Percentiles rank a stretch among this genome's conserved stretches.
Evolutionary conservation across 1,140 invertebrate species (phyloP).

Genomic region (Pseudomyrmex dendroicus): DNA sequence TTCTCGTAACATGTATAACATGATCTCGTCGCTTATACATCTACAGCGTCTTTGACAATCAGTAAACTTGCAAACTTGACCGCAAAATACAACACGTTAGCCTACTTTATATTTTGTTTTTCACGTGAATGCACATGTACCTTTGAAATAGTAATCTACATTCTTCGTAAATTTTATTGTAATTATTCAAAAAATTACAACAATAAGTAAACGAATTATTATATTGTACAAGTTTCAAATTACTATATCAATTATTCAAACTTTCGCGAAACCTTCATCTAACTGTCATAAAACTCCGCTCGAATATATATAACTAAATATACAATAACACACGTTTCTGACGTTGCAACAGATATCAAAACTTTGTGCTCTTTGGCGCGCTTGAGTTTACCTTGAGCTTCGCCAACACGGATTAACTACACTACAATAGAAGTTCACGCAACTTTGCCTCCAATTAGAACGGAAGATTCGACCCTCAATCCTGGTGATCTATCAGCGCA

Average conservation of each 20-base stretch:
- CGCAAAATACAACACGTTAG: neutral
- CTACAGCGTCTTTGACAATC: neutral
- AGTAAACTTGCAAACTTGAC: neutral
- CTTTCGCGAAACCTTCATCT: neutral
- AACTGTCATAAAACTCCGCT: neutral
- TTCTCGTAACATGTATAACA: slow-evolving; percentile 17
- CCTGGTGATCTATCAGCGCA: neutral
- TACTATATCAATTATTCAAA: neutral
- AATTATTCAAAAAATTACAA: too few relatives aligned
- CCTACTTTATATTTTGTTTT: neutral
- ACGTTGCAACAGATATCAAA: slow-evolving; percentile 17
- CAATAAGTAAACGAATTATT: too few relatives aligned
- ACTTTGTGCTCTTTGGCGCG: neutral
- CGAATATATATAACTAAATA: neutral
- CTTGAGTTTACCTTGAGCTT: slow-evolving; percentile 21
- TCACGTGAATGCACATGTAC: neutral
- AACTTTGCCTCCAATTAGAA: slow-evolving; percentile 35
- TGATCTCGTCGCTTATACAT: neutral
- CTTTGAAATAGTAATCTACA: neutral
- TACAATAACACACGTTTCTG: neutral
- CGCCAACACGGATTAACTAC: slow-evolving; percentile 13
- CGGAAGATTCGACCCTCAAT: slow-evolving; percentile 21
- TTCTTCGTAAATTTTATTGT: too few relatives aligned
- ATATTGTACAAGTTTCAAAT: neutral
- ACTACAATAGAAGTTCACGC: slow-evolving; percentile 23